Conservation (phyloP, 2,888 invertebrate genomes). For the Leucania comma region DNA sequence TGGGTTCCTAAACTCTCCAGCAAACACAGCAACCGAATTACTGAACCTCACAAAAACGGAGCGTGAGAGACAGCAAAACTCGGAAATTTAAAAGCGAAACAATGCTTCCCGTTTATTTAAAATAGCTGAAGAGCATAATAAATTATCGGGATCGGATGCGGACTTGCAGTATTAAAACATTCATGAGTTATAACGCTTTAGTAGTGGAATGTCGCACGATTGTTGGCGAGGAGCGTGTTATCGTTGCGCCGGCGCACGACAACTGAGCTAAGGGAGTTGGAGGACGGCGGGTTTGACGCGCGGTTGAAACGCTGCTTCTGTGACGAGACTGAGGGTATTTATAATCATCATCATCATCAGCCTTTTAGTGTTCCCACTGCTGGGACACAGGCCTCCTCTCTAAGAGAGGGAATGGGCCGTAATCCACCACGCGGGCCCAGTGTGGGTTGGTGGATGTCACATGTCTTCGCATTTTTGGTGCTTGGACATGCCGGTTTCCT, state of each 20-base stretch:
- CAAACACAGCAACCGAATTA: neutral
- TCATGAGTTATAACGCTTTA: conserved; percentile 76
- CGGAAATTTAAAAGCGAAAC: conserved; percentile 59
- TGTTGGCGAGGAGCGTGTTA: conserved; percentile 67
- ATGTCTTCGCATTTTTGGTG: too few relatives aligned
- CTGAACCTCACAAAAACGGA: conserved; percentile 21
- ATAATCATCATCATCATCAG: too few relatives aligned
- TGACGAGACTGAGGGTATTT: too few relatives aligned
- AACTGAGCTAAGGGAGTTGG: conserved; percentile 44
- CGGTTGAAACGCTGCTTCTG: conserved; percentile 31
- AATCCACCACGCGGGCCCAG: too few relatives aligned
- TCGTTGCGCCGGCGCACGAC: conserved; percentile 70
- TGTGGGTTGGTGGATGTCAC: too few relatives aligned
- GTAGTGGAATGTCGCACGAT: conserved; percentile 70
- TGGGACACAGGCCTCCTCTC: too few relatives aligned
- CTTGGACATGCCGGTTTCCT: too few relatives aligned
- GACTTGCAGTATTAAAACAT: conserved; percentile 72
- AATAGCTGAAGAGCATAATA: conserved; percentile 64
- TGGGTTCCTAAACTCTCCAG: neutral
- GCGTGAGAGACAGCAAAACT: conserved; percentile 42
- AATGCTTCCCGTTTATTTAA: conserved; percentile 66
- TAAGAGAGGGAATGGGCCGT: too few relatives aligned
- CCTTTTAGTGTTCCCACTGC: too few relatives aligned
- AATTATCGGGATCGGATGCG: conserved; percentile 67
- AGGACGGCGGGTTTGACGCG: conserved; percentile 33